Evolutionary conservation across 2,888 invertebrate species (phyloP).

Genomic region (Pseudoips prasinana): DNA sequence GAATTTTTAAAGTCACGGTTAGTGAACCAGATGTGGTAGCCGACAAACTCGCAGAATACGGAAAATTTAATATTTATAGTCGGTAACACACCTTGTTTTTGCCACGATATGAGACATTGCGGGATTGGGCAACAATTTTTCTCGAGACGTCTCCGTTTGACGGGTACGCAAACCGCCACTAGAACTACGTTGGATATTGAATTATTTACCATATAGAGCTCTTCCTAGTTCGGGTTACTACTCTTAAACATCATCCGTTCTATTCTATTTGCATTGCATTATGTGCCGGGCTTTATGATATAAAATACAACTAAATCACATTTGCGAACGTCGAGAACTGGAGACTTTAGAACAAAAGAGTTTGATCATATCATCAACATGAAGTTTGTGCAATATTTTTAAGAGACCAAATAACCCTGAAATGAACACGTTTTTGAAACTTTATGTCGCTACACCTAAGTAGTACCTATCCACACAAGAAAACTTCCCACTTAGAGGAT

Average conservation of each 20-base stretch:
- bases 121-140: slow-evolving; percentile 37
- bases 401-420: slow-evolving; percentile 49
- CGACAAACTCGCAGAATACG: slow-evolving; percentile 63
- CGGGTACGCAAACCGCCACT: slow-evolving; percentile 9
- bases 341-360: neutral
- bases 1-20: slow-evolving; percentile 74
- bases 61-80: slow-evolving; percentile 77
- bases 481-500: too few relatives aligned
- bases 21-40: slow-evolving; percentile 69
- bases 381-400: slow-evolving; percentile 28
- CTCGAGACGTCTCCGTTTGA: slow-evolving; percentile 23
- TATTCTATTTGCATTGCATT: too few relatives aligned
- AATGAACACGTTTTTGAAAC: slow-evolving; percentile 50
- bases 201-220: slow-evolving; percentile 20
- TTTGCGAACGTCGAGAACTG: neutral
- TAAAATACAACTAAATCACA: neutral
- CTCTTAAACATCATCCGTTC: too few relatives aligned
- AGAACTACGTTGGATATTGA: slow-evolving; percentile 25
- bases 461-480: too few relatives aligned
- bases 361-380: slow-evolving; percentile 6
- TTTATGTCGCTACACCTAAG: too few relatives aligned
- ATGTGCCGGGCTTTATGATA: too few relatives aligned
- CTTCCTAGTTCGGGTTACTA: too few relatives aligned
- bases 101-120: slow-evolving; percentile 55
- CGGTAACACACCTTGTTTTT: slow-evolving; percentile 63